Percentiles rank a stretch among this genome's conserved stretches.
Conservation (phyloP, 2,797 vertebrate genomes). For the Champsocephalus gunnari region DNA sequence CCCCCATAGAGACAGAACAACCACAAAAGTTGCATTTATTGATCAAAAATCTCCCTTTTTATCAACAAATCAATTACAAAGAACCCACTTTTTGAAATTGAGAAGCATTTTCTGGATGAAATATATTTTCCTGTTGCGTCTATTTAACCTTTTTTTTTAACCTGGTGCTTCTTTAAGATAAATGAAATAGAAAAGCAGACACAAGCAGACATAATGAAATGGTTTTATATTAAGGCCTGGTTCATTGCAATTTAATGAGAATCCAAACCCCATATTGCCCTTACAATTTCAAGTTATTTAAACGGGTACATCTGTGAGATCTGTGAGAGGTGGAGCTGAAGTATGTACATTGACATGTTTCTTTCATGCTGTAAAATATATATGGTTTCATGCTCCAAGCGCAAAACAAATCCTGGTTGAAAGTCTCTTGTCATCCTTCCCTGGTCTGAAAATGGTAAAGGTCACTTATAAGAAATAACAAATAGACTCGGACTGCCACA, state of each 20-base stretch:
- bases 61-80: background rate
- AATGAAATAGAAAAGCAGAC: background rate
- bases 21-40: background rate
- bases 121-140: background rate
- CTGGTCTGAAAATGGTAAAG: slow-evolving; percentile 9
- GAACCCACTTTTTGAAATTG: background rate
- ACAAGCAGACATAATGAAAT: background rate
- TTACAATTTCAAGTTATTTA: slow-evolving; percentile 10
- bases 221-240: background rate
- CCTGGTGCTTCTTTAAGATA: background rate
- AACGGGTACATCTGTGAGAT: background rate
- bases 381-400: background rate
- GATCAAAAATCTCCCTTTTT: background rate
- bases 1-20: background rate
- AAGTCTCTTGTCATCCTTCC: background rate
- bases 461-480: slow-evolving; percentile 14
- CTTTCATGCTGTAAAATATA: slow-evolving; percentile 17
- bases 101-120: background rate
- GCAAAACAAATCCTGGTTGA: no score
- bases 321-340: slow-evolving; percentile 14
- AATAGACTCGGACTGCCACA: background rate
- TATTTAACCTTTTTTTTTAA: background rate
- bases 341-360: background rate
- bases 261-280: slow-evolving; percentile 5
- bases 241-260: slow-evolving; percentile 28